Conservation (phyloP, 1,140 invertebrate species). For the Drosophila nasuta region DNA sequence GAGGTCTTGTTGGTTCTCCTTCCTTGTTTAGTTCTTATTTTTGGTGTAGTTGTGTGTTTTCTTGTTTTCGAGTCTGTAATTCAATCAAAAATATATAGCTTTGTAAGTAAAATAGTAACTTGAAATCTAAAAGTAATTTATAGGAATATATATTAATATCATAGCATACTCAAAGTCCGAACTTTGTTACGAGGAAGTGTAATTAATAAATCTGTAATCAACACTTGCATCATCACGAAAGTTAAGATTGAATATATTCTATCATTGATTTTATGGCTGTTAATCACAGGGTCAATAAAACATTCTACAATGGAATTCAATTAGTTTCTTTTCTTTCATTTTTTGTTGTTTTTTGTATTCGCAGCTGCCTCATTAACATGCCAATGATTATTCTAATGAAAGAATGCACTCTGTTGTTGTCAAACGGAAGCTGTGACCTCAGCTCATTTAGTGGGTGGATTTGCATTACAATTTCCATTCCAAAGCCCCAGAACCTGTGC, state of each 20-base stretch:
- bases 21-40: constrained; percentile 12
- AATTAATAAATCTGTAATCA: neutral
- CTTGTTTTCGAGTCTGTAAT: neutral
- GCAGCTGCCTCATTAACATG: constrained; percentile 47
- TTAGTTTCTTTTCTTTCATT: neutral
- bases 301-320: constrained; percentile 1
- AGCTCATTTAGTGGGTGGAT: constrained; percentile 35
- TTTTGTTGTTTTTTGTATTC: no score
- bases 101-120: neutral
- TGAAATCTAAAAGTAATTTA: no score
- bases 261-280: neutral
- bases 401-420: constrained; percentile 42
- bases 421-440: constrained; percentile 38
- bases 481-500: neutral
- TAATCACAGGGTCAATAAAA: constrained; percentile 19
- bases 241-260: neutral
- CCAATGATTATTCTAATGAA: constrained; percentile 48
- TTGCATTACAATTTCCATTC: constrained; percentile 11
- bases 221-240: neutral
- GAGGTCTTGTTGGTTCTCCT: constrained; percentile 28
- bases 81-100: neutral
- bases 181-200: neutral
- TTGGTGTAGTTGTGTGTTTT: neutral
- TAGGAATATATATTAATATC: neutral
- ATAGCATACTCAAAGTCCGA: neutral